Percentiles rank a stretch among this genome's conserved stretches.
Evolutionary conservation across 2,113 vertebrate species (phyloP).

Genomic region (Thermophis baileyi): DNA sequence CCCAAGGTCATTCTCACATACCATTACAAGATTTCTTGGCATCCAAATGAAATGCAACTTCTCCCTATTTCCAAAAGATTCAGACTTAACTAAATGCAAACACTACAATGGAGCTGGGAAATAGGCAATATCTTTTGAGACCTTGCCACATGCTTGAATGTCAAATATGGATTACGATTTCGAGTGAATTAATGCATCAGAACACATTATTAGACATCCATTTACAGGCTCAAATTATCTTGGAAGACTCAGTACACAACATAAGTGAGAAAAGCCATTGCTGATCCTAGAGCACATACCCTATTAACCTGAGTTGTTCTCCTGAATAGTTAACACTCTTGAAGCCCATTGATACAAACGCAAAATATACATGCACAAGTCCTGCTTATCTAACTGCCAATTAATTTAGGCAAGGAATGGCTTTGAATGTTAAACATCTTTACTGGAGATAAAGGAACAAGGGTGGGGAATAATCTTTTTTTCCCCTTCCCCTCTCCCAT

Average conservation of each 20-base stretch:
- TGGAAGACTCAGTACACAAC: slow-evolving; percentile 19
- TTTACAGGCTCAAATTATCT: slow-evolving; percentile 42
- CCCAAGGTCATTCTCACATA: neutral
- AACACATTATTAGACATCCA: slow-evolving; percentile 49
- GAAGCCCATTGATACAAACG: slow-evolving; percentile 49
- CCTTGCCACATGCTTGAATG: slow-evolving; percentile 8
- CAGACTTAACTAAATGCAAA: neutral
- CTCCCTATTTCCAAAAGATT: neutral
- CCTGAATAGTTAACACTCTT: slow-evolving; percentile 39
- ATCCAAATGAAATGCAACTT: neutral
- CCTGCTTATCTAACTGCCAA: slow-evolving; percentile 63
- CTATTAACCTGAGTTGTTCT: slow-evolving; percentile 33
- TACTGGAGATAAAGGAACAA: slow-evolving; percentile 59
- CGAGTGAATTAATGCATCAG: slow-evolving; percentile 29
- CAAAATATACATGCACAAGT: slow-evolving; percentile 63
- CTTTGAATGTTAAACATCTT: slow-evolving; percentile 72
- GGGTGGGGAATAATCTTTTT: neutral
- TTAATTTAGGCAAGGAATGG: slow-evolving; percentile 70
- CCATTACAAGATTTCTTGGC: neutral
- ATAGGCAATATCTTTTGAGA: neutral
- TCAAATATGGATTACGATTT: slow-evolving; percentile 33
- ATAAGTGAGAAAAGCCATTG: slow-evolving; percentile 20
- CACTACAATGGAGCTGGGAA: neutral
- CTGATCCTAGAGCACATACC: slow-evolving; percentile 31
- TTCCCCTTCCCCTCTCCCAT: neutral